phyloP scores from a whole-genome alignment of 2,113 vertebrate species.

The Macquaria australasica region DNA sequence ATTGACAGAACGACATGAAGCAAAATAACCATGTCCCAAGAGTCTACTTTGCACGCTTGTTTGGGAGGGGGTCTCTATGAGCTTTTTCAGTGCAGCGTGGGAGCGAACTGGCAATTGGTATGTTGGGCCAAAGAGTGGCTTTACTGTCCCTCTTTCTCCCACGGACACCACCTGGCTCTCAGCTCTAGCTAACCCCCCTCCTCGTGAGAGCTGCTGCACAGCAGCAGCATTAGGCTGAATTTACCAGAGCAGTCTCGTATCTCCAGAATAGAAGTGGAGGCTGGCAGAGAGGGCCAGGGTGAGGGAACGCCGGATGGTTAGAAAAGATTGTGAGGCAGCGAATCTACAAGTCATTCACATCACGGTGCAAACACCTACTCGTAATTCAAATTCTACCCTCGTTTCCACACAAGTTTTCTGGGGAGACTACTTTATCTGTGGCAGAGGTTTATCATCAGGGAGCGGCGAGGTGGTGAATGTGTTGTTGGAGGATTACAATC shows the following conservation, averaged over 20 bases:
- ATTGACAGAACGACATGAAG: neutral
- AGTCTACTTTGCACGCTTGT: conserved; percentile 1
- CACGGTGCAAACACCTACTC: conserved; percentile 1
- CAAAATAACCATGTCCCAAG: conserved; percentile 24
- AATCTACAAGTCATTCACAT: conserved; percentile 29
- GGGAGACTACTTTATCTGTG: conserved; percentile 21
- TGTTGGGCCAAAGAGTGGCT: conserved; percentile 43
- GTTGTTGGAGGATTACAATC: conserved; percentile 41
- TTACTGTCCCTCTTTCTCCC: conserved; percentile 59
- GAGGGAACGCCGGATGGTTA: neutral
- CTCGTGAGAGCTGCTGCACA: conserved; percentile 34
- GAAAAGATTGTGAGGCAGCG: conserved; percentile 11
- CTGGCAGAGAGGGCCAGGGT: conserved; percentile 9
- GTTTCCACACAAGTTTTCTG: conserved; percentile 14
- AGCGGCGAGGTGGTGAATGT: neutral
- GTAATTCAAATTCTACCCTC: conserved; percentile 8
- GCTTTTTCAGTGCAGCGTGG: conserved; percentile 55
- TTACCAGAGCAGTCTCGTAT: conserved; percentile 42
- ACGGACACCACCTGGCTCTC: conserved; percentile 57
- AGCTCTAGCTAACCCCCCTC: conserved; percentile 20
- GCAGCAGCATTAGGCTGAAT: conserved; percentile 38
- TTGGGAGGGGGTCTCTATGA: conserved; percentile 9
- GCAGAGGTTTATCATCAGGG: conserved; percentile 40
- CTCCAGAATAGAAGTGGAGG: conserved; percentile 19
- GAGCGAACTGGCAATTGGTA: conserved; percentile 20